Conservation (phyloP, 2,113 vertebrate genomes). For the Paraplagusia blochii region DNA sequence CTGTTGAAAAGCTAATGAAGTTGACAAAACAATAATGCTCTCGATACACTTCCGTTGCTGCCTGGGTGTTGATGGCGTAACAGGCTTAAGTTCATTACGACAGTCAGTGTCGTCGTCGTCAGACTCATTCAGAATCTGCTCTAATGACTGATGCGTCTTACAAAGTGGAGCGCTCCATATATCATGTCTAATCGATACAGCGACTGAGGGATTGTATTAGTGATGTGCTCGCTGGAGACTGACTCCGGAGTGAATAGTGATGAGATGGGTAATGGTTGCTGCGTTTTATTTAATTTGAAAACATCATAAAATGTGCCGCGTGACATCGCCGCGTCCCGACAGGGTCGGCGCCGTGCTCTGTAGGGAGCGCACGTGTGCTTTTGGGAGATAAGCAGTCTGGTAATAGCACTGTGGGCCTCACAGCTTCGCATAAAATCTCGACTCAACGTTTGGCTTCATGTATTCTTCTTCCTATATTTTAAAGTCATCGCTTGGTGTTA, state of each 20-base stretch:
- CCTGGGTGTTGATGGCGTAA: constrained; percentile 29
- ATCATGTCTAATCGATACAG: neutral
- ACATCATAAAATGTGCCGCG: neutral
- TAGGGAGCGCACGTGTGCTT: neutral
- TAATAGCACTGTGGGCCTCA: too few species aligned
- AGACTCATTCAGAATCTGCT: constrained; percentile 1
- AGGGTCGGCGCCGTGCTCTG: neutral
- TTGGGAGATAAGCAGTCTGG: too few species aligned
- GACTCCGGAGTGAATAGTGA: neutral
- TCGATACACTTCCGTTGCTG: constrained; percentile 35
- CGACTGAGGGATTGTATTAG: neutral
- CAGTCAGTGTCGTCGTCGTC: constrained; percentile 19
- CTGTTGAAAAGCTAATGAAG: constrained; percentile 55
- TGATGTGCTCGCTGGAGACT: neutral
- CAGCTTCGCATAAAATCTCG: too few species aligned
- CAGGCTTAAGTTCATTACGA: constrained; percentile 35
- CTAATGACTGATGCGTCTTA: neutral
- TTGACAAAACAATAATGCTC: constrained; percentile 45
- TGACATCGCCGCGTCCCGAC: neutral
- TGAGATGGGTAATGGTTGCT: neutral
- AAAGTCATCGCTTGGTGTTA: too few species aligned
- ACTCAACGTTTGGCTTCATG: too few species aligned
- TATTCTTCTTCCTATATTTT: too few species aligned
- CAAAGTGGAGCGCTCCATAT: neutral
- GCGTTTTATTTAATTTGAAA: neutral